Evolutionary conservation across 2,797 vertebrate species (phyloP), one percentile per base, ranked within the genome.

Genomic region (Sebastes dallii): DNA sequence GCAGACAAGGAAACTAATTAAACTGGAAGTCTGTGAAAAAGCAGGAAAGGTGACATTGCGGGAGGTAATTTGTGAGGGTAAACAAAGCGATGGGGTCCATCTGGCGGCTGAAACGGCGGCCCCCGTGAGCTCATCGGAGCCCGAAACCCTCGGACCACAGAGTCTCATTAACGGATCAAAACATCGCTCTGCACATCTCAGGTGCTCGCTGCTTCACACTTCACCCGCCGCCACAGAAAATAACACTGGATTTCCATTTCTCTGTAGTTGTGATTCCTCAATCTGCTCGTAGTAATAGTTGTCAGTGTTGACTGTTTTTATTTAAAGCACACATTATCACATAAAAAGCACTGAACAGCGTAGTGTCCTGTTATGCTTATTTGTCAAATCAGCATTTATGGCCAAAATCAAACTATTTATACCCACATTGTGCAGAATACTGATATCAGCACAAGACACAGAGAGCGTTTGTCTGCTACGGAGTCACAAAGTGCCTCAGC

Each of bases 31-130:
- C 81, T 82, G 88, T 66, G 84, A 80, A 81, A 81, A 87, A 65
- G 50, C 2, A 22, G 79, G 64, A 76, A 85, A 94, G 91, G 91
- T 95, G 94, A 95, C 93, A 91, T 92, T 94, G 92, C 77, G 80
- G 88, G 92, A 92, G 87, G 86, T 80, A 84, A 90, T 94, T 85
- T 92, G 86, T 50, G 82, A 36, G 83, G 73, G 88, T 92, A 94
- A 95, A 95, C 92, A 94, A 90, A 91, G 81, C 79, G 39, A 77
- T 68, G 66, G 72, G 89, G 88, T 90, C 91, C 91, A 93, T 92
- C 90, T 90, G 90, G 88, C 46, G 54, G 80, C 81, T 50, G 86
- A 69, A 76, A 80, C 78, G 2, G 76, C 58, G 78, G 73, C 86
- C 77, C 82, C 50, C 6, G 13, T 24, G 46, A 84, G 76, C 82